These are phyloP conservation scores for Ahaetulla prasina DNA, from an alignment of 2,113 vertebrate species.

Conservation along the genomic window DNA sequence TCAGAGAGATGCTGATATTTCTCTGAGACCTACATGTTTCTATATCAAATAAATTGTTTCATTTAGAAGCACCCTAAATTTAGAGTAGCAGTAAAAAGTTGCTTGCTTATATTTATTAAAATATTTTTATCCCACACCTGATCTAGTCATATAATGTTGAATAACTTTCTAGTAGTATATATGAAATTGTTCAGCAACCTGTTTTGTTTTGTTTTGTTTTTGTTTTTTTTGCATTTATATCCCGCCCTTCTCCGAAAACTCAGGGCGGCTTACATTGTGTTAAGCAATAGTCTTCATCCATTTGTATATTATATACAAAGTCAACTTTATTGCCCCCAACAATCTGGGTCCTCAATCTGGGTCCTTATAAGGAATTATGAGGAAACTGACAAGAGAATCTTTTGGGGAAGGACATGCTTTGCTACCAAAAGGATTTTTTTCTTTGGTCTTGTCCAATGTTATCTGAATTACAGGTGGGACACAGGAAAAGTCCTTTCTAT, in stretches of 20 bases:
- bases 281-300: too few relatives aligned
- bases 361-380: background rate
- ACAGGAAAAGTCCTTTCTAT: background rate
- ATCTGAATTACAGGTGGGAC: background rate
- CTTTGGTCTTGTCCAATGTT: background rate
- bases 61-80: background rate
- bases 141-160: background rate
- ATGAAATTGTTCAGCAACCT: background rate
- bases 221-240: too few relatives aligned
- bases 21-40: background rate
- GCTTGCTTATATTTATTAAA: background rate
- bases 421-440: background rate
- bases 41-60: background rate
- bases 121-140: background rate
- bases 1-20: background rate
- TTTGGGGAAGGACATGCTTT: background rate
- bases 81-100: background rate
- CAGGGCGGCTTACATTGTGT: too few relatives aligned
- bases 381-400: background rate
- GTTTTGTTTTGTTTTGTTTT: too few relatives aligned
- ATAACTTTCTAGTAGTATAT: background rate
- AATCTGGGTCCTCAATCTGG: too few relatives aligned
- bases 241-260: too few relatives aligned
- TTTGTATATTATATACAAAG: too few relatives aligned
- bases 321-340: too few relatives aligned